Evolutionary conservation across 2,888 invertebrate genomes (phyloP), one percentile per base, ranked within the genome.

Genomic region (Caenorhabditis auriculariae): DNA sequence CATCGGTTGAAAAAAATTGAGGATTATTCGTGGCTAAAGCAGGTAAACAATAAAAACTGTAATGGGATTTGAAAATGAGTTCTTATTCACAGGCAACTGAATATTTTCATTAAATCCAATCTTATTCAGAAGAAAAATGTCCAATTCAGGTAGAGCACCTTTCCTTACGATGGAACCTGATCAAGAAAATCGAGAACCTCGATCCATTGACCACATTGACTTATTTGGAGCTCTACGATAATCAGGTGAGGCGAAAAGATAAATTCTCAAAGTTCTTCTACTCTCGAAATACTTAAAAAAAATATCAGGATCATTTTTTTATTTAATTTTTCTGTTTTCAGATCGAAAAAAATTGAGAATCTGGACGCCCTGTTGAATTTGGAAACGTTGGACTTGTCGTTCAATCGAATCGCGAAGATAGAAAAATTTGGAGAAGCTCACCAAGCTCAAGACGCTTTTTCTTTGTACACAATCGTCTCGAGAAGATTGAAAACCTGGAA

Each of bases 201-300:
- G 83, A 87, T 51, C 88, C 87, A 1, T 84, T 96, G 39, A 67
- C 69, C 26, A 74, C 73, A 3, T 85, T 98, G 19, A 86, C 87
- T n/a, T 93, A 95, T 81, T 84, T 98, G 48, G 96, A 98, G 81
- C 84, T 98, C 4, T 94, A 96, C 83, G 98, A 98, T 83, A 98
- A 98, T 85, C 94, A 94, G 85, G 89, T 98, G 27, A 26, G 21
- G 19, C 29, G 4, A 45, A 45, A 43, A 12, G n/a, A 24, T n/a
- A 24, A 4, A 44, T 44, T n/a, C 26, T 42, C 9, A 4, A 42
- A 17, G 12, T 19, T 19, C 12, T 42, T 23, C 4, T 27, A 27
- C 9, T 17, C 7, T 35, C 24, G 24, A 3, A 2, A 5, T 24
- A 12, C 27, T 53, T 21, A 24, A 32, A 6, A 4, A n/a, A 41